Evolutionary conservation across 2,888 invertebrate genomes (phyloP).

Genomic region (Aleiodes alternator): DNA sequence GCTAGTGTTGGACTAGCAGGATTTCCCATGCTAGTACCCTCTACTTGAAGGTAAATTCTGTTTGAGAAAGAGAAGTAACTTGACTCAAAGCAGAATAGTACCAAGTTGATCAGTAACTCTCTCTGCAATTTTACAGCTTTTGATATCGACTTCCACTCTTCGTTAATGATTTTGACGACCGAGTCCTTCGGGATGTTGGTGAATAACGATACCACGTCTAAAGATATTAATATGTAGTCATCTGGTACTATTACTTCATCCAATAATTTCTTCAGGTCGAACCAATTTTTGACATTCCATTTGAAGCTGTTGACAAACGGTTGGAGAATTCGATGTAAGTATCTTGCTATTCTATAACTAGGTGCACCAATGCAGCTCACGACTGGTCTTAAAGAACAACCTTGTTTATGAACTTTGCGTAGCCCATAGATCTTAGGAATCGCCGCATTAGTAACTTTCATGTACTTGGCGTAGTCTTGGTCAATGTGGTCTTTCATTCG

Average conservation of each 20-base stretch:
- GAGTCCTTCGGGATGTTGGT: neutral
- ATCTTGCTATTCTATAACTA: neutral
- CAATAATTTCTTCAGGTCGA: neutral
- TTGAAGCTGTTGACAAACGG: neutral
- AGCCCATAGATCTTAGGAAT: neutral
- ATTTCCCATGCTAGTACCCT: conserved; percentile 18
- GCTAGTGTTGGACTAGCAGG: conserved; percentile 20
- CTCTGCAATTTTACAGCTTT: neutral
- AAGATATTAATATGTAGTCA: neutral
- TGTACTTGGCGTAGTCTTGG: neutral
- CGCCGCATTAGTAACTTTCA: neutral
- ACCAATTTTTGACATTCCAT: neutral
- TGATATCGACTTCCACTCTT: neutral
- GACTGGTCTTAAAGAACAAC: neutral
- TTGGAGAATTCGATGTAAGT: neutral
- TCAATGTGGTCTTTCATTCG: neutral
- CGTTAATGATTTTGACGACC: neutral
- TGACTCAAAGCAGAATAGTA: conserved; percentile 18
- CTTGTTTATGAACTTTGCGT: neutral
- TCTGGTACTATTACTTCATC: neutral
- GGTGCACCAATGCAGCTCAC: neutral
- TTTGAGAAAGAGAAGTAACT: conserved; percentile 12
- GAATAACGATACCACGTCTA: neutral
- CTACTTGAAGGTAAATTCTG: neutral
- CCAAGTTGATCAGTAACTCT: neutral